Conservation (phyloP, 2,113 vertebrate species). For the Ifrita kowaldi region DNA sequence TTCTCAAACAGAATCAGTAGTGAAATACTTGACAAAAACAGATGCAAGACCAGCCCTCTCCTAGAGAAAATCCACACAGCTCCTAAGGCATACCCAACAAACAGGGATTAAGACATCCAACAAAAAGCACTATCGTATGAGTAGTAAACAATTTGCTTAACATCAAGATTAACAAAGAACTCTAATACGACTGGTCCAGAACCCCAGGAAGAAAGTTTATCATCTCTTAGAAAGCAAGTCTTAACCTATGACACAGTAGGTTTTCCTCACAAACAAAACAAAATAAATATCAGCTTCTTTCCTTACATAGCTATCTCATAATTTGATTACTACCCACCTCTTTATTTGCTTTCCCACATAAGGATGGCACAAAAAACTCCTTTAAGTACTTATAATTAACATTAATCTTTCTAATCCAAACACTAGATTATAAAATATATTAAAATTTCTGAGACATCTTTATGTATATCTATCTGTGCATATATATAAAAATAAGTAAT, state of each 20-base stretch:
- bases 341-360: neutral
- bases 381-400: neutral
- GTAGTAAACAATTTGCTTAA: neutral
- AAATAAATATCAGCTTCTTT: neutral
- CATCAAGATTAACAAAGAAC: neutral
- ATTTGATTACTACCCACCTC: neutral
- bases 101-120: neutral
- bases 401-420: neutral
- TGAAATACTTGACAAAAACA: neutral
- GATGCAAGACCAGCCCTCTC: fast-evolving
- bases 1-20: neutral
- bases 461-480: neutral
- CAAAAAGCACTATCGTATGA: neutral
- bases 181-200: neutral
- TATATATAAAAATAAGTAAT: neutral
- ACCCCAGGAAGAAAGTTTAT: neutral
- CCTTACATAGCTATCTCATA: neutral
- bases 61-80: neutral
- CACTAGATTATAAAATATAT: neutral
- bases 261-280: neutral
- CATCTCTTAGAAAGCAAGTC: neutral
- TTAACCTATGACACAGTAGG: neutral
- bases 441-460: neutral
- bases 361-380: neutral
- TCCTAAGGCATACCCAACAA: neutral